Base-by-base conservation (phyloP, 35 echinoderm and acorn worm genomes). In the Diadema setosum region DNA sequence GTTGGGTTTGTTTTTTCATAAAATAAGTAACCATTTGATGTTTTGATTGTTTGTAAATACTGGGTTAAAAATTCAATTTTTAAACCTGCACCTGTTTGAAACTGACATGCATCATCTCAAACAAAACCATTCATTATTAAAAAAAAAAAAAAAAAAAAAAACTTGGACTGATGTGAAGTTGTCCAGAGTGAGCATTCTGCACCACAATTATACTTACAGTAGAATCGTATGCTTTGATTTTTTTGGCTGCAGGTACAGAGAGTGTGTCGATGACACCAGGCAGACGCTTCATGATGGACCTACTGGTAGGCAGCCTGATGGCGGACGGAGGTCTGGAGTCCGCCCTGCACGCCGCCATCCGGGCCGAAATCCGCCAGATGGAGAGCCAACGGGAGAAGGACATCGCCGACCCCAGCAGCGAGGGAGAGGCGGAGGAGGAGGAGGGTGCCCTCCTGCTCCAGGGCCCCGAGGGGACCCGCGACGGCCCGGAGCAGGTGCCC, bases 211-310 rank as follows among this genome's bases (percentile, higher is more conserved):
- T n/a, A n/a, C n/a, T n/a, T n/a, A n/a, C n/a, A n/a, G n/a, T n/a
- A n/a, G n/a, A n/a, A n/a, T n/a, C n/a, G n/a, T n/a, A n/a, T n/a
- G n/a, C n/a, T n/a, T n/a, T n/a, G n/a, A n/a, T 64, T 40, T 84
- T 43, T 74, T 5, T 17, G 46, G 16, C 9, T 46, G 6, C 37
- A 94, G 96, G 88, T 31, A 89, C 84, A 26, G 96, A 94, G 69
- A 93, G 50, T 16, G 83, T 98, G 14, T 91, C 90, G 1, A 98
- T 98, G 96, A 98, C 96, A 36, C 92, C 96, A 0, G 96, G 96
- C 48, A 80, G 88, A 20, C 88, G 96, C 5, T 98, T 98, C 81
- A 98, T 98, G 95, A 98, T 98, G 96, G 96, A 98, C 30, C 96
- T 98, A 3, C 75, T 98, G 39, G 96, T 98, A 0, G 93, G 96